Conservation (phyloP, 2,888 invertebrate genomes). For the Aphidoletes aphidimyza region DNA sequence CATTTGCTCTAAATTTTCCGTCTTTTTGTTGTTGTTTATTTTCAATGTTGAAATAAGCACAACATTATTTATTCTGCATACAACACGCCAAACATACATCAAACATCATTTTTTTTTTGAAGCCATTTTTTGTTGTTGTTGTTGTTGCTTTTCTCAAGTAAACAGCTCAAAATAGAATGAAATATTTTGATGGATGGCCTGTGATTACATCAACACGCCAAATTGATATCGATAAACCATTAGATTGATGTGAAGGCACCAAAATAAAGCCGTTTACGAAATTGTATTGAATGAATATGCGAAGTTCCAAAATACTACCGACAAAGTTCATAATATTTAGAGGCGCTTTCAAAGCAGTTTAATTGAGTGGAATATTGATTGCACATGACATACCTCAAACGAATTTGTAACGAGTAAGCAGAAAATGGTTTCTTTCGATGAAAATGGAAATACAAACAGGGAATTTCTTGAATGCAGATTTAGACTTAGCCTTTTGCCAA, state of each 20-base stretch:
- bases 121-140: neutral
- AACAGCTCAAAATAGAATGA: neutral
- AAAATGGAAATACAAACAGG: too few relatives aligned
- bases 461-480: too few relatives aligned
- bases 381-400: neutral
- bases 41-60: neutral
- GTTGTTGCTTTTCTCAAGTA: neutral
- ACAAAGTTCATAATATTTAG: too few relatives aligned
- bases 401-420: neutral
- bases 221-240: constrained; percentile 30
- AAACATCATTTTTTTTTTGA: neutral
- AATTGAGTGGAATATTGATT: constrained; percentile 40
- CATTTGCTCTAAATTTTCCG: neutral
- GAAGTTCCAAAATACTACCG: constrained; percentile 23
- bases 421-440: neutral
- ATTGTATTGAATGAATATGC: constrained; percentile 32
- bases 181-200: constrained; percentile 52
- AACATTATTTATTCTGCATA: too few relatives aligned
- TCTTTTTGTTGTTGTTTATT: neutral
- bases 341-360: too few relatives aligned
- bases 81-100: constrained; percentile 33
- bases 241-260: neutral
- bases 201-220: constrained; percentile 35
- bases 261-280: constrained; percentile 10
- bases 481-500: too few relatives aligned